Evolutionary conservation across 1,140 invertebrate genomes (phyloP), one percentile per base, ranked within the genome.

Genomic region (Probaryconus sp.): DNA sequence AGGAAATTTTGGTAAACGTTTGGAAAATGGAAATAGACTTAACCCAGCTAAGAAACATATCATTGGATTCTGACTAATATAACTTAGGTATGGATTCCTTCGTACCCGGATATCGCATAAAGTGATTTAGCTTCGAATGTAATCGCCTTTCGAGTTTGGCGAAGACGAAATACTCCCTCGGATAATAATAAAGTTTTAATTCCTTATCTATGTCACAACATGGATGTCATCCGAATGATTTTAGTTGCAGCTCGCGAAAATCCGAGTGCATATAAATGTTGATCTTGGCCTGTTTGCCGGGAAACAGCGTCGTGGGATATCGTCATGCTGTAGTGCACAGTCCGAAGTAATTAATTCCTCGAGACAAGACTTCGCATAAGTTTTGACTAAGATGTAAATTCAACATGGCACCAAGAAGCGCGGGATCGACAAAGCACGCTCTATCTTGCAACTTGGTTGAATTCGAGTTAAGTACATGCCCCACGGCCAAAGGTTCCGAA

Each of bases 371-470:
- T 71, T 63, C 50, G 58, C 58, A 63, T 71, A 71, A 71, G 68
- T 71, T 71, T 63, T 63, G 68, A 63, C 56, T 70, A 63, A 61
- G 56, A 70, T 70, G 67, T 70, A 70, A 60, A 70, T 70, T 70
- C 67, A 61, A 45, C 55, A 70, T 55, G 28, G 55, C 48, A 55
- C 56, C 56, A 48, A 61, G 55, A 70, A 70, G 56, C 56, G 33
- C 67, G 24, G 50, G 40, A 70, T 61, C 48, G 55, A 70, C 56
- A 61, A 70, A 63, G 67, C 35, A 56, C 48, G 40, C 38, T 70
- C 56, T 56, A 70, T 70, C 48, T 70, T 26, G 50, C 58, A 63
- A 71, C 38, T 71, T 63, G 43, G 55, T 63, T 63, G 58, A 63
- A 71, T 71, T 56, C 35, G 55, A 69, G 47, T 61, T 61, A 61